phyloP scores from a whole-genome alignment of 2,113 vertebrate genomes.

The Grallaria varia region DNA sequence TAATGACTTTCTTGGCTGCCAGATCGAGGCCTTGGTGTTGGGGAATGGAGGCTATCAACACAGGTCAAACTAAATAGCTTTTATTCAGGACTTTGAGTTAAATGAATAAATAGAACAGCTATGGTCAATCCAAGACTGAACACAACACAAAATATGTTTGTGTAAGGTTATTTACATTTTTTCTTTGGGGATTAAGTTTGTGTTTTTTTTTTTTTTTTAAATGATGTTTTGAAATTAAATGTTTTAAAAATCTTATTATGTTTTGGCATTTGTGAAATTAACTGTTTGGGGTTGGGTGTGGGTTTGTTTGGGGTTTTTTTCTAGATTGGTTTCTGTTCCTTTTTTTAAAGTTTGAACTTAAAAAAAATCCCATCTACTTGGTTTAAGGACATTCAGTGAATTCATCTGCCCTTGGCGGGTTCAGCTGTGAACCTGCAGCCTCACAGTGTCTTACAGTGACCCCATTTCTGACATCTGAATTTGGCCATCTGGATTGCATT shows the following conservation, averaged over 20 bases:
- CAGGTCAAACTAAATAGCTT: constrained; percentile 29
- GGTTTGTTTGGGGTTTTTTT: neutral
- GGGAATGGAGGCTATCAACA: neutral
- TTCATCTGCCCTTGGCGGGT: neutral
- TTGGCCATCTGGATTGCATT: neutral
- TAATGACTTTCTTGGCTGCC: neutral
- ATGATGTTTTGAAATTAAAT: neutral
- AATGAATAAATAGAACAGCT: constrained; percentile 25
- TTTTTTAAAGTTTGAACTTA: neutral
- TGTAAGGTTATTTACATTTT: neutral
- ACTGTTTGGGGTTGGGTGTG: neutral
- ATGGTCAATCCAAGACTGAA: neutral
- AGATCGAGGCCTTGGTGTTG: neutral
- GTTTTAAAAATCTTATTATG: neutral
- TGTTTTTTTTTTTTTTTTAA: neutral
- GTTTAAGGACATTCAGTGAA: neutral
- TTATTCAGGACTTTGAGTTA: neutral
- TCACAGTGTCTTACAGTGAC: neutral
- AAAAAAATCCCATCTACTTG: neutral
- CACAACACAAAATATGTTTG: neutral
- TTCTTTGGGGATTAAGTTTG: neutral
- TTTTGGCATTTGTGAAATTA: neutral
- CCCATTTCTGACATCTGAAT: neutral
- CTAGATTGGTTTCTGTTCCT: neutral
- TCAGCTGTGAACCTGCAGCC: neutral